Conservation (phyloP, 2,888 invertebrate genomes). For the Lasioglossum lativentre region DNA sequence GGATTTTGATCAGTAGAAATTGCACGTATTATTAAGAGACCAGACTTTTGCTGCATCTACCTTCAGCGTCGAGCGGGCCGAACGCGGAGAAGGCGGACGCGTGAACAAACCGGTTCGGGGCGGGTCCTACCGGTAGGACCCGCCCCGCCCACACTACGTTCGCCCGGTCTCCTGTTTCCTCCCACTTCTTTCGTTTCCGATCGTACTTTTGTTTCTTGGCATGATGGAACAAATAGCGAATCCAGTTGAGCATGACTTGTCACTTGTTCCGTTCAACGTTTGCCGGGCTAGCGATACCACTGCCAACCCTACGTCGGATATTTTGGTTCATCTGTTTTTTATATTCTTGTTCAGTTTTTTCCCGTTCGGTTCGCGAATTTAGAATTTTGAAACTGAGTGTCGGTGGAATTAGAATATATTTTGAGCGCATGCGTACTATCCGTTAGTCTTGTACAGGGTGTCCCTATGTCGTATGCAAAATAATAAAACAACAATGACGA, state of each 20-base stretch:
- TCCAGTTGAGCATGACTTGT: slow-evolving; percentile 50
- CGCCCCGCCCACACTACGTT: neutral
- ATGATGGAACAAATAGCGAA: slow-evolving; percentile 55
- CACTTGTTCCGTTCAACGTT: slow-evolving; percentile 17
- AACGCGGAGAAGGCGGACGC: slow-evolving; percentile 66
- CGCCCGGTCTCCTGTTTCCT: neutral
- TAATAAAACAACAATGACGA: neutral
- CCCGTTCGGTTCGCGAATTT: neutral
- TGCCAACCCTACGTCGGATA: neutral
- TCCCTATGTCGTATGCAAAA: neutral
- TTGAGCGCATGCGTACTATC: slow-evolving; percentile 1
- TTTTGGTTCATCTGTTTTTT: neutral
- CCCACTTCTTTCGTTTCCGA: neutral
- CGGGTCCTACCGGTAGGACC: neutral
- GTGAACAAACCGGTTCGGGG: slow-evolving; percentile 7
- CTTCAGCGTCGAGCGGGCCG: slow-evolving; percentile 68
- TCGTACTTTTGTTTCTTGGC: slow-evolving; percentile 31
- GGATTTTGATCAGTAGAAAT: slow-evolving; percentile 73
- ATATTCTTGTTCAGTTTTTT: neutral
- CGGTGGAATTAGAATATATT: slow-evolving; percentile 9
- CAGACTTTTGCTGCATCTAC: slow-evolving; percentile 67
- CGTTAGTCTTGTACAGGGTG: neutral
- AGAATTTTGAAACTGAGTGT: neutral
- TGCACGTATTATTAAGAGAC: slow-evolving; percentile 75
- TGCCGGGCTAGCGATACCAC: neutral